phyloP scores from a whole-genome alignment of 2,888 invertebrate species.

The Volucella inflata region DNA sequence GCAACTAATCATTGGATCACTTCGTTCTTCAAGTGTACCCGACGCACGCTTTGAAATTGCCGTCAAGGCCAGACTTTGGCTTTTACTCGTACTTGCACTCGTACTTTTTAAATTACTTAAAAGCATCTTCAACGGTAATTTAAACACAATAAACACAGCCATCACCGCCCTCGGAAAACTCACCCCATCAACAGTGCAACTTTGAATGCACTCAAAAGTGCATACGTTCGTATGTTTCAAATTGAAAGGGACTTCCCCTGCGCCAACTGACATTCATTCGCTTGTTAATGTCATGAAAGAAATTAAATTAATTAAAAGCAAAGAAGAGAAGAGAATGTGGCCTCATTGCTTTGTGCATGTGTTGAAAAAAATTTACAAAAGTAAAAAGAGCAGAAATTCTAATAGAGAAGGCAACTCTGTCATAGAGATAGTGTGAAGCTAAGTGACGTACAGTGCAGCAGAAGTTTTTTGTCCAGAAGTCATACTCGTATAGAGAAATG shows the following conservation, averaged over 20 bases:
- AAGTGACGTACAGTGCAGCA: conserved; percentile 2
- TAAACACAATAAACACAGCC: conserved; percentile 22
- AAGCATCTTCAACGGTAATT: conserved; percentile 30
- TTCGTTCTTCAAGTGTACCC: too few relatives aligned
- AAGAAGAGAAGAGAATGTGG: conserved; percentile 14
- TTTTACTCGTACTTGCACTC: too few relatives aligned
- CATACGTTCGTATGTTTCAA: conserved; percentile 2
- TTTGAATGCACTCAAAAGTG: conserved; percentile 32
- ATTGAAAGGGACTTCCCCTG: conserved; percentile 42
- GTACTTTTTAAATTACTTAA: conserved; percentile 11
- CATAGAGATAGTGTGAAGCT: conserved; percentile 16
- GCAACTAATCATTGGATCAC: too few relatives aligned
- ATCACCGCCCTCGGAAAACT: not conserved
- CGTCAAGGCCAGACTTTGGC: too few relatives aligned
- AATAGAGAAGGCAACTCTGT: conserved; percentile 15
- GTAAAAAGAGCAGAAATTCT: conserved; percentile 17
- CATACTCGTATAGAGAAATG: too few relatives aligned
- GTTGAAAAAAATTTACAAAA: conserved; percentile 11
- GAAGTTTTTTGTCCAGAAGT: not conserved
- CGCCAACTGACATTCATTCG: conserved; percentile 26
- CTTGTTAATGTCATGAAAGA: conserved; percentile 28
- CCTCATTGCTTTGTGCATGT: conserved; percentile 42
- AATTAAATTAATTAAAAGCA: conserved; percentile 51
- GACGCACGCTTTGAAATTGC: too few relatives aligned
- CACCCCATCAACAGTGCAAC: conserved; percentile 21